Base-by-base conservation (phyloP, 1,140 invertebrate species). In the Drosophila sturtevanti region DNA sequence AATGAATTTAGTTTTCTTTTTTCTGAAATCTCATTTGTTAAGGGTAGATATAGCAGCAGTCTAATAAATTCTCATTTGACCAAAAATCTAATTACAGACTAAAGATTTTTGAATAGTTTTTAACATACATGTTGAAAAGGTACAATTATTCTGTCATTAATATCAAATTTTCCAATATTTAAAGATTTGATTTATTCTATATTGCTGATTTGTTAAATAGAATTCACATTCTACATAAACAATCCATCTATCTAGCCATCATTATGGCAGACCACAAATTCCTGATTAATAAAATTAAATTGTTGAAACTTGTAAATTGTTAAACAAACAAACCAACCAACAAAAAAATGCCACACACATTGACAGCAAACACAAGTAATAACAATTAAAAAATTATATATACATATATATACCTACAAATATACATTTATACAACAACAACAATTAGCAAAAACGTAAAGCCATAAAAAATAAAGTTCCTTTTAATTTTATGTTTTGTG, bases 401-500 rank as follows among this genome's bases (percentile, higher is more conserved):
- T 31, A 31, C 5, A 31, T 31, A 31, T 31, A 31, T n/a, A n/a
- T n/a, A n/a, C n/a, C n/a, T n/a, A n/a, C n/a, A n/a, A n/a, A 31
- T 31, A 31, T 31, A 31, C 5, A 31, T 31, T 6, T 31, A 31
- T 4, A 61, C 63, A 41, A 48, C 63, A 52, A 68, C 18, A 44
- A 24, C 22, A 59, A 38, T 6, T 6, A 6, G 27, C 27, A 37
- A 87, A 86, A 86, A 86, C 77, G 82, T 86, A 63, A 79, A 68
- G 71, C 79, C 71, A 81, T 87, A 86, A 86, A 85, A 77, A 71
- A 58, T 44, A 37, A 87, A 77, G 72, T 82, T 87, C 79, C 79
- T 77, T 82, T 87, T 87, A 66, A 82, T 86, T 82, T 86, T 68
- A 87, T 77, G 84, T 68, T 73, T 48, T 64, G 54, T 56, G 54